Percentiles rank a stretch among this genome's conserved stretches.
These are phyloP conservation scores for Sphinx pinastri DNA, from an alignment of 2,888 invertebrate species.

Conservation along the genomic window DNA sequence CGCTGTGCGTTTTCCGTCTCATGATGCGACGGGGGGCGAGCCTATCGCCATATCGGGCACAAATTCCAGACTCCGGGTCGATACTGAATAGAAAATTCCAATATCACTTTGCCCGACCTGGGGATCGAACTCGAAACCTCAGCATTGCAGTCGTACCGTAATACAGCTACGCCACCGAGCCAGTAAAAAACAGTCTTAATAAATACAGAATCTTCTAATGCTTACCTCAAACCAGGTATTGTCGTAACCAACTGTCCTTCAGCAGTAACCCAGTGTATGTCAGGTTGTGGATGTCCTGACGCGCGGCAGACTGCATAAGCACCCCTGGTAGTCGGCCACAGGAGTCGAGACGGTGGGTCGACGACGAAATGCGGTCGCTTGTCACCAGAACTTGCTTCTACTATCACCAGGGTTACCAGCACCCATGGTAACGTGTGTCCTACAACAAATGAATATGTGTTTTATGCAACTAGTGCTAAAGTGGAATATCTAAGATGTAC, in stretches of 20 bases:
- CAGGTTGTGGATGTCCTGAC: constrained; percentile 70
- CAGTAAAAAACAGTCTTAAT: too few species aligned
- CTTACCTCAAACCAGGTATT: constrained; percentile 74
- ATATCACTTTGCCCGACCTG: too few species aligned
- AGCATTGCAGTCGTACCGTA: too few species aligned
- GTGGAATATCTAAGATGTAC: too few species aligned
- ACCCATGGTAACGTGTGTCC: constrained; percentile 45
- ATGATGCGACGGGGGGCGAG: too few species aligned
- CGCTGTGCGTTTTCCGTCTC: too few species aligned
- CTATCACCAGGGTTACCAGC: constrained; percentile 53
- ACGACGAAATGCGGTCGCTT: constrained; percentile 73
- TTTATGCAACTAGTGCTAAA: too few species aligned
- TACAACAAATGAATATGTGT: background rate
- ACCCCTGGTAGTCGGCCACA: constrained; percentile 76
- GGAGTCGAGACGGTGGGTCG: constrained; percentile 72
- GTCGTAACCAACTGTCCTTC: constrained; percentile 77
- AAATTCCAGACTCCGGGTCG: too few species aligned
- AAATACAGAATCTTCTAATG: background rate
- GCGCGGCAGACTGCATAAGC: constrained; percentile 73
- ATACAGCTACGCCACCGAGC: too few species aligned
- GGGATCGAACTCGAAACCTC: too few species aligned
- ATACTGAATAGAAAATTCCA: too few species aligned
- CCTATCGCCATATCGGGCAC: too few species aligned
- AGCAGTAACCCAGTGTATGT: constrained; percentile 75
- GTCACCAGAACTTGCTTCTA: constrained; percentile 59